Evolutionary conservation across 2,888 invertebrate genomes (phyloP).

Genomic region (Acanthoscelides obtectus): DNA sequence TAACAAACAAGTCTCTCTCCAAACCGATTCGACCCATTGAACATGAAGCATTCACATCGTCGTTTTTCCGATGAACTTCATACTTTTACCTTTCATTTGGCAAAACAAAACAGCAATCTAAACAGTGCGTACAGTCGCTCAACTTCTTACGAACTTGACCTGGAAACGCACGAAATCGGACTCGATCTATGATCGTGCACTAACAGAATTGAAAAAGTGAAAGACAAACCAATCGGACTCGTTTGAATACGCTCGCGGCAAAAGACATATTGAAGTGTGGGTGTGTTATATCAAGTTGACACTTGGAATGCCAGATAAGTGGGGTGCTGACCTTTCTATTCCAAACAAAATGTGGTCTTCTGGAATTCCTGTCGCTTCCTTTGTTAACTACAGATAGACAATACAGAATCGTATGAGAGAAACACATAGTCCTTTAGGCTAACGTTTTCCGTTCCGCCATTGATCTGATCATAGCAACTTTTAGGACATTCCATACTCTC

Average conservation of each 20-base stretch:
- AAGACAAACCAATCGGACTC: background rate
- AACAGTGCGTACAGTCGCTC: background rate
- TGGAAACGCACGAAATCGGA: background rate
- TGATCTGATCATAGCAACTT: no score
- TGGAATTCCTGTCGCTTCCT: background rate
- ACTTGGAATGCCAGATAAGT: background rate
- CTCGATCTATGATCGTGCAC: background rate
- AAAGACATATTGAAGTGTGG: background rate
- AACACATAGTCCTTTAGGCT: no score
- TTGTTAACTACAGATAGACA: background rate
- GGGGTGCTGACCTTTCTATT: background rate
- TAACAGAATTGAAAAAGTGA: background rate
- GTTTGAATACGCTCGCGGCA: background rate
- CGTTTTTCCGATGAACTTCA: background rate
- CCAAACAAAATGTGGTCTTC: background rate
- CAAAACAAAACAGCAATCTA: background rate
- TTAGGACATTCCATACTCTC: no score
- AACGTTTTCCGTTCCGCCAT: no score
- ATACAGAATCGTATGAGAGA: no score
- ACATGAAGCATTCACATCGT: background rate
- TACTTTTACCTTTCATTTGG: background rate
- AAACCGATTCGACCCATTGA: background rate
- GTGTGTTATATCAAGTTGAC: background rate
- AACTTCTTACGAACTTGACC: background rate
- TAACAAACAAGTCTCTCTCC: background rate